Conservation (phyloP, 2,888 invertebrate species). For the Oscheius onirici region DNA sequence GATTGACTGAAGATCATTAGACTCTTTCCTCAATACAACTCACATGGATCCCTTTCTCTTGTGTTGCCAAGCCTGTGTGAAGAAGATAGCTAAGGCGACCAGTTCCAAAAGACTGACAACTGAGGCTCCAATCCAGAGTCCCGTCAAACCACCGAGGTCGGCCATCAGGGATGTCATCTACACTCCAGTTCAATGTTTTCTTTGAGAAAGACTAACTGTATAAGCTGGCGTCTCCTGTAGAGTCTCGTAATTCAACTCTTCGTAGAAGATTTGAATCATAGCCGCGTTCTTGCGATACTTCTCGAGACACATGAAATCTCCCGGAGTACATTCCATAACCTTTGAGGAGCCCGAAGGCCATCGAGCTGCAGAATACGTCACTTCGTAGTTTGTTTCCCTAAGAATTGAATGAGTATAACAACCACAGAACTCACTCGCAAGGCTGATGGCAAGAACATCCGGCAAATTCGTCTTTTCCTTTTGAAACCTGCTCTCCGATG, state of each 20-base stretch:
- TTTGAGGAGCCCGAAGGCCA: conserved; percentile 72
- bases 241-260: conserved; percentile 71
- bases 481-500: conserved; percentile 57
- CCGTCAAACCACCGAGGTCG: conserved; percentile 70
- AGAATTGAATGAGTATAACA: not conserved
- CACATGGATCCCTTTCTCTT: conserved; percentile 43
- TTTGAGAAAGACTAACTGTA: conserved; percentile 41
- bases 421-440: conserved; percentile 58
- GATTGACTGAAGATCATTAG: not conserved
- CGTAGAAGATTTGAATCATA: conserved; percentile 72
- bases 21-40: not conserved
- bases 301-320: conserved; percentile 69
- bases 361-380: conserved; percentile 70
- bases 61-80: conserved; percentile 52
- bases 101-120: conserved; percentile 67
- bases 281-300: conserved; percentile 71
- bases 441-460: conserved; percentile 70
- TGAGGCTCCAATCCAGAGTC: conserved; percentile 70
- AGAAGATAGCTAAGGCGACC: conserved; percentile 59
- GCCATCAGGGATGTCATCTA: conserved; percentile 64
- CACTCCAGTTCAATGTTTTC: not conserved
- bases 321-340: conserved; percentile 67
- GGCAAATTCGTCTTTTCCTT: conserved; percentile 52
- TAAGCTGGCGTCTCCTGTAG: conserved; percentile 69
- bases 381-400: conserved; percentile 71